Evolutionary conservation across 1,140 invertebrate genomes (phyloP).

Genomic region (Drosophila asahinai): DNA sequence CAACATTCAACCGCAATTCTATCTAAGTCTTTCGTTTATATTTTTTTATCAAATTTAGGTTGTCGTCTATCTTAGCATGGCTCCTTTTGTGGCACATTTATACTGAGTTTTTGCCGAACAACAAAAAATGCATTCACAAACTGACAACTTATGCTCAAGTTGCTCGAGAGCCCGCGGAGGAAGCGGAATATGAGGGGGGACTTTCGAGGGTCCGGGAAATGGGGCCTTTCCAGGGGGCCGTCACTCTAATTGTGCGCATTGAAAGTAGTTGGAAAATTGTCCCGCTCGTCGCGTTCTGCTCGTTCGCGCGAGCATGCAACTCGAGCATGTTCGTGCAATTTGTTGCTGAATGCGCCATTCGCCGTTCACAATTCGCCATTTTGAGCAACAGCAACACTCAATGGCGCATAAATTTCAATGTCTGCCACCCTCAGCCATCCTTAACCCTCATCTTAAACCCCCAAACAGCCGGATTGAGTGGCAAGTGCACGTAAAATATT

Average conservation of each 20-base stretch:
- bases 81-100: slow-evolving; percentile 18
- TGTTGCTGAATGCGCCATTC: slow-evolving; percentile 66
- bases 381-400: slow-evolving; percentile 49
- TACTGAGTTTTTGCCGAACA: slow-evolving; percentile 24
- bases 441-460: slow-evolving; percentile 1
- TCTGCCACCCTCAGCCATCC: neutral
- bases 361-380: slow-evolving; percentile 27
- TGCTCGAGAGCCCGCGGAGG: slow-evolving; percentile 36
- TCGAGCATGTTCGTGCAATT: slow-evolving; percentile 71
- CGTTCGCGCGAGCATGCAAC: slow-evolving; percentile 58
- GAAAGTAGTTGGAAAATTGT: slow-evolving; percentile 71
- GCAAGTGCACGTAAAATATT: slow-evolving; percentile 76
- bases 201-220: neutral
- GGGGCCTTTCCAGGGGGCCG: slow-evolving; percentile 18
- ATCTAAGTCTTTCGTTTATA: slow-evolving; percentile 3
- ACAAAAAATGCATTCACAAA: slow-evolving; percentile 28
- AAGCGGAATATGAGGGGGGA: neutral
- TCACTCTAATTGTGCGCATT: slow-evolving; percentile 75
- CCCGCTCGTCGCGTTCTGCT: slow-evolving; percentile 21
- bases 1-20: slow-evolving; percentile 1
- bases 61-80: neutral
- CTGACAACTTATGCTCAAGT: slow-evolving; percentile 38
- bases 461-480: slow-evolving; percentile 49
- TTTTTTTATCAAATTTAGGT: slow-evolving; percentile 22
- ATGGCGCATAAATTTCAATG: slow-evolving; percentile 71